phyloP scores from a whole-genome alignment of 2,797 vertebrate genomes.

The Paramormyrops hopkinsi region DNA sequence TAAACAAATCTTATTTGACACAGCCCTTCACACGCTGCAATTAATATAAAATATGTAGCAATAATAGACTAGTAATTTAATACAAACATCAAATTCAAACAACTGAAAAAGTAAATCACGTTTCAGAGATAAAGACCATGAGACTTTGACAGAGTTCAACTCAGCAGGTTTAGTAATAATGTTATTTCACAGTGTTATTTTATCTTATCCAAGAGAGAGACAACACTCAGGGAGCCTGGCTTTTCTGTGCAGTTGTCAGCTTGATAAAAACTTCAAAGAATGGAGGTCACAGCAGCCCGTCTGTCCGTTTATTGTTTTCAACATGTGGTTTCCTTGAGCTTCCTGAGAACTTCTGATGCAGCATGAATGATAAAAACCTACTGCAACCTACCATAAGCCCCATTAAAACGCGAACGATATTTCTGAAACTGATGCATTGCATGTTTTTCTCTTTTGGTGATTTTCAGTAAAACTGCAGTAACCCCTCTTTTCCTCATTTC shows the following conservation, averaged over 20 bases:
- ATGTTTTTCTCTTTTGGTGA: background rate
- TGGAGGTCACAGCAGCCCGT: background rate
- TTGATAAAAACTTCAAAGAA: slow-evolving; percentile 2
- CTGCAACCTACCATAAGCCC: background rate
- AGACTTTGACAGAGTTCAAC: background rate
- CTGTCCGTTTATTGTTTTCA: background rate
- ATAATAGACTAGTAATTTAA: background rate
- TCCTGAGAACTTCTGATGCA: background rate
- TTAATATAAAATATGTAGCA: background rate
- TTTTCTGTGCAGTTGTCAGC: background rate
- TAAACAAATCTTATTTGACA: background rate
- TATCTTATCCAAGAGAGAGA: background rate
- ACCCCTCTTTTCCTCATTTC: background rate
- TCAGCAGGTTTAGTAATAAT: background rate
- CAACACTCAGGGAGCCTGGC: background rate
- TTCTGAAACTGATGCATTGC: background rate
- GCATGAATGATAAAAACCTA: background rate
- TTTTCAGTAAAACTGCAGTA: background rate
- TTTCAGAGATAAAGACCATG: background rate
- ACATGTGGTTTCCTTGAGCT: background rate
- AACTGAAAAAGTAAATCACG: background rate
- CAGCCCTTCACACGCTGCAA: background rate
- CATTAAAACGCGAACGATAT: background rate
- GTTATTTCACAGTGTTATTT: background rate
- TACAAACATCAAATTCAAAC: background rate